Base-by-base conservation (phyloP, 1,140 invertebrate species). In the Scaptomyza hsui region DNA sequence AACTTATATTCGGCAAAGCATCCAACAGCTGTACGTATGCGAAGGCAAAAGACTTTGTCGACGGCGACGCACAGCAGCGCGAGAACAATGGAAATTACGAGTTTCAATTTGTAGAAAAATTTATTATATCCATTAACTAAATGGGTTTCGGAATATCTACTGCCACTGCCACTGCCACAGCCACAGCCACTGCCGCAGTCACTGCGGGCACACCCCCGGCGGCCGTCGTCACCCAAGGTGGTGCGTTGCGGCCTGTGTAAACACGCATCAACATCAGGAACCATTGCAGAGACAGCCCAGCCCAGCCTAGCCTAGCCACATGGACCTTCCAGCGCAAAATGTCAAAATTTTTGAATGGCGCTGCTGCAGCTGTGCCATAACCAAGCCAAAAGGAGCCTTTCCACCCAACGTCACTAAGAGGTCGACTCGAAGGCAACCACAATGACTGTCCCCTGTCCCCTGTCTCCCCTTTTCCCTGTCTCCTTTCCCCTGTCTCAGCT, bases 51-150 rank as follows among this genome's bases (percentile, higher is more conserved):
- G 55, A 60, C 47, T 29, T 49, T 16, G 62, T 59, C 49, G 52
- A 59, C 53, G 49, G 41, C 37, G 39, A 45, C 52, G 42, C 67
- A 47, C 48, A 69, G 59, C 74, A 69, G 68, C 78, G 82, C 83
- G 82, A 88, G 83, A 89, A 88, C 82, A 88, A 89, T 89, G 79
- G 76, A 89, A 89, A 89, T 89, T 89, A 89, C 83, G 83, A 89
- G 83, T 89, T 89, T 89, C 83, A 89, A 89, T 89, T 89, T 89
- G 83, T 82, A 89, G 75, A 89, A 88, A 89, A 89, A 89, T 89
- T 89, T 89, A 89, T 89, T 89, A 89, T 89, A 89, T 89, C 83
- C 83, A 89, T 89, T 89, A 89, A 89, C 83, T 89, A 89, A 89
- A 89, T 89, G 83, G 83, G 83, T 89, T 89, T 89, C 83, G 59